Percentiles rank a stretch among this genome's conserved stretches.
Conservation (phyloP, 2,888 invertebrate species). For the Panzeria rudis region DNA sequence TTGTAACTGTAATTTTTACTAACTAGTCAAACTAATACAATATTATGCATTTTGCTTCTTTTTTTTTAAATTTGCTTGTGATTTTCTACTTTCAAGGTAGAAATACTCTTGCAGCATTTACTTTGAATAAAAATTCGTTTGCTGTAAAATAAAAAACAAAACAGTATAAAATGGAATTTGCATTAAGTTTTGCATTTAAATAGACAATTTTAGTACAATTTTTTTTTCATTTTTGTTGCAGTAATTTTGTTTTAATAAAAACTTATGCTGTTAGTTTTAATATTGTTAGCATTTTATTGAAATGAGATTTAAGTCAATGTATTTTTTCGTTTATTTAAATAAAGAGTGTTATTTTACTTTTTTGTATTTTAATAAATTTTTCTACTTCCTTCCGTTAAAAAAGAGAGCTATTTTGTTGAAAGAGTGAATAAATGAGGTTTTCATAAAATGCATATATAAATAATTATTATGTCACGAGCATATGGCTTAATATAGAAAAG, state of each 20-base stretch:
- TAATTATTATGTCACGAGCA: too few relatives aligned
- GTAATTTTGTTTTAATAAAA: conserved; percentile 46
- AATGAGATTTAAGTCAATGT: conserved; percentile 27
- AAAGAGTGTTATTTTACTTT: neutral
- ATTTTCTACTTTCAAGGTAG: conserved; percentile 26
- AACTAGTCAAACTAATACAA: conserved; percentile 39
- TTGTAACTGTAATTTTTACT: conserved; percentile 28
- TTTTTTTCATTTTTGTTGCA: conserved; percentile 7
- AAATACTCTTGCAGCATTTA: conserved; percentile 24
- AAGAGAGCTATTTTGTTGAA: neutral
- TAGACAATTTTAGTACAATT: conserved; percentile 41
- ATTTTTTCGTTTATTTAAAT: neutral
- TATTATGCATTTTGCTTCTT: conserved; percentile 21
- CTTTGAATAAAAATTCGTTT: conserved; percentile 16
- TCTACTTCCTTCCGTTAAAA: conserved; percentile 9
- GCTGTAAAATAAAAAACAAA: neutral
- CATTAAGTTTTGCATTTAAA: conserved; percentile 61
- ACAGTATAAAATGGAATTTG: conserved; percentile 34
- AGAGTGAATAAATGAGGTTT: conserved; percentile 6
- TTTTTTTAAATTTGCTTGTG: neutral
- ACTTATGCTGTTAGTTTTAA: conserved; percentile 47
- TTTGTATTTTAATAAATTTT: conserved; percentile 23
- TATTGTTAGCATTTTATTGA: conserved; percentile 47
- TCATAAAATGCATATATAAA: neutral
- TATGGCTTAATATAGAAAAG: too few relatives aligned